Evolutionary conservation across 2,888 invertebrate genomes (phyloP).

Genomic region (Papilio demoleus): DNA sequence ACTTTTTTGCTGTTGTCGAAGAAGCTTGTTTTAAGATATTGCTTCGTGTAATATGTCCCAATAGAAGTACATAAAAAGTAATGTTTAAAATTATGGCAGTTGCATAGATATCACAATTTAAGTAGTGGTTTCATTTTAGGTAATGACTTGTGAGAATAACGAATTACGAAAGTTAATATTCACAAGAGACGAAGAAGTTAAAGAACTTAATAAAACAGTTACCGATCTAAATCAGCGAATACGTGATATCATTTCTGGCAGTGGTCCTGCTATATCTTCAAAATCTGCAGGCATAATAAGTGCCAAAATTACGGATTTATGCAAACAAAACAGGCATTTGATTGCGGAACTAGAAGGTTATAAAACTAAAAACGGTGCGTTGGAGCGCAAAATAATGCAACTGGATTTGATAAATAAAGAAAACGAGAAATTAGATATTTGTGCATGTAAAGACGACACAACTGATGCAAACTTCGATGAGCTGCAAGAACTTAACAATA

Average conservation of each 20-base stretch:
- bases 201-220: slow-evolving; percentile 71
- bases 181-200: slow-evolving; percentile 75
- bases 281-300: slow-evolving; percentile 82
- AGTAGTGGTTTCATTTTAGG: slow-evolving; percentile 55
- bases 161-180: slow-evolving; percentile 79
- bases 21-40: no score
- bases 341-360: slow-evolving; percentile 84
- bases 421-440: slow-evolving; percentile 64
- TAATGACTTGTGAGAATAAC: slow-evolving; percentile 82
- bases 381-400: slow-evolving; percentile 79
- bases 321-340: slow-evolving; percentile 86
- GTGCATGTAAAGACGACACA: slow-evolving; percentile 77
- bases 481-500: slow-evolving; percentile 85
- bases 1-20: no score
- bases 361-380: slow-evolving; percentile 82
- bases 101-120: background rate
- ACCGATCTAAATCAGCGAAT: slow-evolving; percentile 73
- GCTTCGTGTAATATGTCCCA: background rate
- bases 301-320: slow-evolving; percentile 86
- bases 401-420: slow-evolving; percentile 70
- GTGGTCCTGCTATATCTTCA: slow-evolving; percentile 75
- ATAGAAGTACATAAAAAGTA: background rate
- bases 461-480: slow-evolving; percentile 70
- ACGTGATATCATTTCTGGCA: slow-evolving; percentile 77
- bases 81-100: background rate